phyloP scores from a whole-genome alignment of 2,113 vertebrate genomes.

The Mustela nigripes region DNA sequence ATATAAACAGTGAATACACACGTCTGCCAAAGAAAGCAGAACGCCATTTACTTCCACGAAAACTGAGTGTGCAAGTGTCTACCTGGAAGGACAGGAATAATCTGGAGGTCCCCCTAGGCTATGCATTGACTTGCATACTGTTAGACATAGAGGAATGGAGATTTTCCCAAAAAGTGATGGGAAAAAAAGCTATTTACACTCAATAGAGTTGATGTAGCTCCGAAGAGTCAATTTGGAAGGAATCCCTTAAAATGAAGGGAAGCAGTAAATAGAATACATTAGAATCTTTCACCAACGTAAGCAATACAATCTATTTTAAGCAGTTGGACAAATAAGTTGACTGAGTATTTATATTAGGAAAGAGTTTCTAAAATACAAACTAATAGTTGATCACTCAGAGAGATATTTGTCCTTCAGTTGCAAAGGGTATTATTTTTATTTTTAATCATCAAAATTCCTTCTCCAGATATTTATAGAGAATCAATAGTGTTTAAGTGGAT shows the following conservation, averaged over 20 bases:
- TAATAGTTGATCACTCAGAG: neutral
- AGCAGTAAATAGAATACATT: neutral
- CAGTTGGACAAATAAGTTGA: neutral
- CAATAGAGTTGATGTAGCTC: constrained; percentile 67
- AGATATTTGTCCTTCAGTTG: neutral
- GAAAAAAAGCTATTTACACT: constrained; percentile 76
- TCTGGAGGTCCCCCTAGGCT: constrained; percentile 67
- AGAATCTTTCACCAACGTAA: constrained; percentile 44
- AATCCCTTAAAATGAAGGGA: constrained; percentile 18
- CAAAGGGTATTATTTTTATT: neutral
- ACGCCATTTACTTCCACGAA: constrained; percentile 76
- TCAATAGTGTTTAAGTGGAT: neutral
- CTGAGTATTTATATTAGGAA: neutral
- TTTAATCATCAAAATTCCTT: neutral
- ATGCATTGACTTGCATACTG: constrained; percentile 55
- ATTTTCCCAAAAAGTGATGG: constrained; percentile 75
- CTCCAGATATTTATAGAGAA: neutral
- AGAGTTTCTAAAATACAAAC: constrained; percentile 27
- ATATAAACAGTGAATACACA: constrained; percentile 52
- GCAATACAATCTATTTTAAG: neutral
- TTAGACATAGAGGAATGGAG: constrained; percentile 73
- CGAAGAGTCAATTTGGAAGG: constrained; percentile 70
- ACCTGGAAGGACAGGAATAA: constrained; percentile 77
- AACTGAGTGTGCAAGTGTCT: constrained; percentile 66
- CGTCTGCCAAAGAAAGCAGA: constrained; percentile 59